Conservation (phyloP, 2,113 vertebrate species). For the Conger conger region DNA sequence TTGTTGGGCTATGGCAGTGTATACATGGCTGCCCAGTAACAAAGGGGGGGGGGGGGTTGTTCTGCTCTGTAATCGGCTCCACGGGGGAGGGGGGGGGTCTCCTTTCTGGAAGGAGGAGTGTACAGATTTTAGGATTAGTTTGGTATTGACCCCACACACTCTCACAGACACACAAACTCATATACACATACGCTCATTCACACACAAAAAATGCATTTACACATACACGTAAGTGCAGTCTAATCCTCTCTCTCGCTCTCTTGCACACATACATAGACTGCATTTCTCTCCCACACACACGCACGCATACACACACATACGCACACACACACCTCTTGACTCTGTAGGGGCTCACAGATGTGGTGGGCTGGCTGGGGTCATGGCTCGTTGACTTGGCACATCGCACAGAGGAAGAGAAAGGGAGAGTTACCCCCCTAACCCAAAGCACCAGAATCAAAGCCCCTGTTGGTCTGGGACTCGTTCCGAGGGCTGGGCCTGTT, state of each 20-base stretch:
- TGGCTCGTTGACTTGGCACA: conserved; percentile 61
- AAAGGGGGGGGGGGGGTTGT: background rate
- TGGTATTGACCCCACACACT: background rate
- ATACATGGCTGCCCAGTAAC: background rate
- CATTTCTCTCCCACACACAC: background rate
- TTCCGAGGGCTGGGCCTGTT: conserved; percentile 41
- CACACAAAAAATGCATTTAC: no score
- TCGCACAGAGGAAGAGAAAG: conserved; percentile 70
- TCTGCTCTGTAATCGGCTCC: background rate
- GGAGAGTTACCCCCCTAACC: conserved; percentile 54
- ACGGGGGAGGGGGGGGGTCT: background rate
- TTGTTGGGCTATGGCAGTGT: background rate
- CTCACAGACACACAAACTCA: background rate
- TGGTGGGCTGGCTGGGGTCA: conserved; percentile 70
- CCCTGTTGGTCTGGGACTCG: conserved; percentile 64
- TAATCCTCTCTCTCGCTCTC: background rate
- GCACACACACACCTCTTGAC: conserved; percentile 32
- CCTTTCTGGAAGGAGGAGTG: background rate
- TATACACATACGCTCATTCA: background rate
- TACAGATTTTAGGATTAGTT: background rate
- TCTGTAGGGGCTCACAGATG: conserved; percentile 60
- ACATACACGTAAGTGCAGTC: no score
- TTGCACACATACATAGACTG: background rate
- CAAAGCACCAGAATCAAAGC: conserved; percentile 66
- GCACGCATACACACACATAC: conserved; percentile 49